These are phyloP conservation scores for Numenius arquata DNA, from an alignment of 2,113 vertebrate genomes.

Conservation along the genomic window DNA sequence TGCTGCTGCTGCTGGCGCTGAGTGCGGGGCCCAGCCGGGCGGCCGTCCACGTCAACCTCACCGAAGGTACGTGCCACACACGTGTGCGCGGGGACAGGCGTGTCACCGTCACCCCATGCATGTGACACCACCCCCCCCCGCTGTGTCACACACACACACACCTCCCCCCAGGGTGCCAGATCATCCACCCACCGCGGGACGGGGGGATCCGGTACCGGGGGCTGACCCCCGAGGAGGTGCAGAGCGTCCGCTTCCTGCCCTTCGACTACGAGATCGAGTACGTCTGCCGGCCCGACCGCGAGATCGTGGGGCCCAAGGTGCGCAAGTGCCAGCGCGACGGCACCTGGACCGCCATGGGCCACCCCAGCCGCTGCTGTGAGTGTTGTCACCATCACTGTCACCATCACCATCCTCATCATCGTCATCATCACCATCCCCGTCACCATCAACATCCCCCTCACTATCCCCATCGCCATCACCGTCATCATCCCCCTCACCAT, in stretches of 20 bases:
- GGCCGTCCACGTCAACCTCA: background rate
- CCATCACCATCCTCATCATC: background rate
- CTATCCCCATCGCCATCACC: background rate
- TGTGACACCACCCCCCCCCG: background rate
- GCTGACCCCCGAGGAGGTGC: slow-evolving; percentile 89
- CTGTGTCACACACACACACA: too few species aligned
- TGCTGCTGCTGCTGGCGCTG: background rate
- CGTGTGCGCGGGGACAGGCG: background rate
- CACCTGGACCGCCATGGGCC: slow-evolving; percentile 88
- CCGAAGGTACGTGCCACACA: background rate
- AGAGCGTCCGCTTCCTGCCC: slow-evolving; percentile 83
- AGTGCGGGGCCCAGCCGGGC: background rate
- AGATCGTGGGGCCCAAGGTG: slow-evolving; percentile 91
- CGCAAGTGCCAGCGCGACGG: slow-evolving; percentile 90
- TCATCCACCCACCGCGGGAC: slow-evolving; percentile 91
- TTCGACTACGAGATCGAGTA: slow-evolving; percentile 97
- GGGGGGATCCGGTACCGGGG: slow-evolving; percentile 94
- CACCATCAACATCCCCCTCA: background rate
- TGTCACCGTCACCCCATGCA: background rate
- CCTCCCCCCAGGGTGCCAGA: slow-evolving; percentile 79
- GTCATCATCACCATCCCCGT: background rate
- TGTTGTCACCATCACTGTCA: background rate
- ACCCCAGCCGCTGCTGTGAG: slow-evolving; percentile 89
- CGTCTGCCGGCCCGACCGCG: slow-evolving; percentile 88
- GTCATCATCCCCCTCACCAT: background rate